These are phyloP conservation scores for Phthorimaea operculella DNA, from an alignment of 1,140 invertebrate species.

Conservation along the genomic window DNA sequence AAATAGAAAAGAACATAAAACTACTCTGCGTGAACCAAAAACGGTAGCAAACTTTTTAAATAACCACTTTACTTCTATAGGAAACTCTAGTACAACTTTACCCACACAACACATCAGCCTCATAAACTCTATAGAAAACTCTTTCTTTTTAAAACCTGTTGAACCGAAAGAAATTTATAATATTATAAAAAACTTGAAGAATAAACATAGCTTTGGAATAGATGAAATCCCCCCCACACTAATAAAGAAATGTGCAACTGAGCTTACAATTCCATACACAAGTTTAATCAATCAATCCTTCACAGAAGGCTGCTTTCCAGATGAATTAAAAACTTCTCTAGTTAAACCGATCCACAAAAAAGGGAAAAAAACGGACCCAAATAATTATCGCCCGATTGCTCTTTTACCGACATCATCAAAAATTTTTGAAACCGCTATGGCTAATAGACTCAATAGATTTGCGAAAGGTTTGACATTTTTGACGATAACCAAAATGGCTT, in stretches of 20 bases:
- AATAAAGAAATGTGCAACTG: not conserved
- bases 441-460: not conserved
- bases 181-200: not conserved
- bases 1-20: not conserved
- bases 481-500: not conserved
- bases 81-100: not conserved
- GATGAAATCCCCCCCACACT: constrained; percentile 2
- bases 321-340: not conserved
- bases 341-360: constrained; percentile 5
- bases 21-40: not conserved
- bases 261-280: not conserved
- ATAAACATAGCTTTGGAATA: constrained; percentile 1
- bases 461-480: not conserved
- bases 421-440: not conserved
- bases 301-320: not conserved
- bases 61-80: not conserved
- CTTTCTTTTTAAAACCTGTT: not conserved
- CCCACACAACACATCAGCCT: not conserved
- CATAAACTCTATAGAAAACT: not conserved
- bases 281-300: constrained; percentile 5
- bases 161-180: not conserved
- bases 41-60: not conserved
- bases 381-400: constrained; percentile 1
- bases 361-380: not conserved
- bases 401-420: not conserved